Base-by-base conservation (phyloP, 2,888 invertebrate species). In the Callinectes sapidus region DNA sequence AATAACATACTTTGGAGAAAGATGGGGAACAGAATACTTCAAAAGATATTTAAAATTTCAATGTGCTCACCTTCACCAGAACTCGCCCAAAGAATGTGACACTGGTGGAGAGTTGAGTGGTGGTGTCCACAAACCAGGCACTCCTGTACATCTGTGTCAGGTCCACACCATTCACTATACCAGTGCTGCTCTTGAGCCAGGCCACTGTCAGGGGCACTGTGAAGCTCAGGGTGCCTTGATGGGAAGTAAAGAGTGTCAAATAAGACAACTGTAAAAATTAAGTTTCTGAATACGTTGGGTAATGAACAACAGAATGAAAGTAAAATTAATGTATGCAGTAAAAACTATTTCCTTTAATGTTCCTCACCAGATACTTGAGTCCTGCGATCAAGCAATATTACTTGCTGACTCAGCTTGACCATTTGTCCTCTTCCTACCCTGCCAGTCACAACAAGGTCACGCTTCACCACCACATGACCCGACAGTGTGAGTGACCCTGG, bases 71-170 rank as follows among this genome's bases (percentile, higher is more conserved):
- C 90, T 85, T 85, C 16, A 85, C 10, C 54, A 90, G 10, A 81
- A 90, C 86, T 10, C 86, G 6, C 3, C 85, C 86, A 28, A n/a
- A 6, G 86, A 90, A 90, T 28, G 48, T 23, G 42, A 90, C 55
- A n/a, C 61, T 86, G n/a, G 55, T 61, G 0, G 61, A 61, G 3
- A 90, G 18, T 2, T 35, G 23, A 2, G 90, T n/a, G 14, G n/a
- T 28, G 23, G 54, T 54, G 86, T 90, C 86, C 35, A 86, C 61
- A 86, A 39, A 90, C 90, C 90, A 90, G 10, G 90, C 90, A 48
- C 61, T 86, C n/a, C 28, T 5, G 28, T 86, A 90, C 35, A 90
- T 61, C 18, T 61, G 55, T 6, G 35, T 0, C 1, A 90, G 61
- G 66, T 90, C 16, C 5, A 90, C 39, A 1, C 90, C 90, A 39